Percentiles rank a stretch among this genome's conserved stretches.
phyloP scores from a whole-genome alignment of 2,888 invertebrate genomes.

The Cetonia aurata region DNA sequence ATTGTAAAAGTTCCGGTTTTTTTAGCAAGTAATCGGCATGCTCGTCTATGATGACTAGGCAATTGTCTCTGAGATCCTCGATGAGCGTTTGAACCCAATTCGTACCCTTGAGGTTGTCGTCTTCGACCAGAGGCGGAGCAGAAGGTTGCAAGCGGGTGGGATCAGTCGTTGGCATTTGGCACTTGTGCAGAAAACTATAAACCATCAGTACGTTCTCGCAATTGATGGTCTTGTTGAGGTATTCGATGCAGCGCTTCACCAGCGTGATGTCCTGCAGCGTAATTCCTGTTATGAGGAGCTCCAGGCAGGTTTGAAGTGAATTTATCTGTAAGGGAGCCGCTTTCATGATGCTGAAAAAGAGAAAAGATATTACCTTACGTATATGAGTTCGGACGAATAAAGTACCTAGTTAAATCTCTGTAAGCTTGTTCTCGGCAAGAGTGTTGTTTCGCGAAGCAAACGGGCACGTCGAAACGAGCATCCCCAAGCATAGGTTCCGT shows the following conservation, averaged over 20 bases:
- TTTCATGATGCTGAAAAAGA: conserved; percentile 61
- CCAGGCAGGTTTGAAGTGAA: conserved; percentile 72
- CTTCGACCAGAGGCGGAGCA: conserved; percentile 63
- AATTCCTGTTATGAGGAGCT: conserved; percentile 80
- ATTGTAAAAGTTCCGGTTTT: conserved; percentile 72
- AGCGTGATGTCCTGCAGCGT: conserved; percentile 80
- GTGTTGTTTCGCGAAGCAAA: conserved; percentile 50
- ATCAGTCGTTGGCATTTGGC: conserved; percentile 58
- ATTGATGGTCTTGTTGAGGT: conserved; percentile 75
- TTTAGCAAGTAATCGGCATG: conserved; percentile 70
- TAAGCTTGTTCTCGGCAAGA: conserved; percentile 58
- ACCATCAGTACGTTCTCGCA: conserved; percentile 76
- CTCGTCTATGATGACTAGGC: conserved; percentile 74
- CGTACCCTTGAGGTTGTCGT: conserved; percentile 56
- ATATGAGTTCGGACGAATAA: background rate
- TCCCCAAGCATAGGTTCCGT: conserved; percentile 58
- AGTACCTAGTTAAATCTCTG: conserved; percentile 59
- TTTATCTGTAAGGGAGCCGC: conserved; percentile 60
- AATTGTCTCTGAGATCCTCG: conserved; percentile 75
- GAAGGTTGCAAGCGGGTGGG: conserved; percentile 61
- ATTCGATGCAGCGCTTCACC: conserved; percentile 76
- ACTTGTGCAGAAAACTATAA: conserved; percentile 69
- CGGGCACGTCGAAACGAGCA: conserved; percentile 50
- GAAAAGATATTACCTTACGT: conserved; percentile 3
- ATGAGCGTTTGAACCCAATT: conserved; percentile 68